A percentile compares a stretch with the other conserved stretches of the same genome.
Conservation (phyloP, 2,113 vertebrate genomes). For the Burhinus bistriatus region DNA sequence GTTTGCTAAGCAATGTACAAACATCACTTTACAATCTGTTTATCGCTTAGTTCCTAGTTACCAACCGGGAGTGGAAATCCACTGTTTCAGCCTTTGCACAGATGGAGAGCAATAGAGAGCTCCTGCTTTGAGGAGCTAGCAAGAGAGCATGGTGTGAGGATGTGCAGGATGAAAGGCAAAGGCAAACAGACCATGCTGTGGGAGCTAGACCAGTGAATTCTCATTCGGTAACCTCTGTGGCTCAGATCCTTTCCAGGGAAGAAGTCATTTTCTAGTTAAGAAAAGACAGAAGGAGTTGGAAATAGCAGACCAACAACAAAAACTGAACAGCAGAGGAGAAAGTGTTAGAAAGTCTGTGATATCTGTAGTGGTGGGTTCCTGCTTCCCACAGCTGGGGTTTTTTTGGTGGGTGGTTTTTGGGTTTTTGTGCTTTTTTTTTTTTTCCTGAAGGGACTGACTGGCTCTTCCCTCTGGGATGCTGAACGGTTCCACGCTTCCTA, state of each 20-base stretch:
- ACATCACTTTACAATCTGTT: conserved; percentile 4
- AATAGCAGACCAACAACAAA: not conserved
- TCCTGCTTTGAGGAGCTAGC: not conserved
- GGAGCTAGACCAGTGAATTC: not conserved
- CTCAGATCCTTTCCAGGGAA: not conserved
- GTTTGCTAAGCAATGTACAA: conserved; percentile 16
- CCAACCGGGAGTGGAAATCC: not conserved
- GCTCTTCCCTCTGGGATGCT: not conserved
- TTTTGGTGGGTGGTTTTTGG: not conserved
- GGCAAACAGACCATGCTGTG: not conserved
- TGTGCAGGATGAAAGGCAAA: not conserved
- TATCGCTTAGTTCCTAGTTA: not conserved
- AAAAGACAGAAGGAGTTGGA: not conserved
- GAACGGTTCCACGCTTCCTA: not conserved
- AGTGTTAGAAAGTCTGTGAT: not conserved
- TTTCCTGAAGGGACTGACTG: not conserved
- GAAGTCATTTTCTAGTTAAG: not conserved
- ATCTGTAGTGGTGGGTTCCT: not conserved
- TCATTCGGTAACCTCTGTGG: not conserved
- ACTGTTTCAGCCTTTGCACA: not conserved
- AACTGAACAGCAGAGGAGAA: not conserved
- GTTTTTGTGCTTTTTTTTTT: not conserved
- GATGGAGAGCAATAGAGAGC: not conserved
- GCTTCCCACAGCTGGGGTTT: not conserved
- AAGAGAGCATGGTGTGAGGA: rapidly evolving